These are phyloP conservation scores for Epicauta chinensis DNA, from an alignment of 1,140 invertebrate genomes.

Conservation along the genomic window DNA sequence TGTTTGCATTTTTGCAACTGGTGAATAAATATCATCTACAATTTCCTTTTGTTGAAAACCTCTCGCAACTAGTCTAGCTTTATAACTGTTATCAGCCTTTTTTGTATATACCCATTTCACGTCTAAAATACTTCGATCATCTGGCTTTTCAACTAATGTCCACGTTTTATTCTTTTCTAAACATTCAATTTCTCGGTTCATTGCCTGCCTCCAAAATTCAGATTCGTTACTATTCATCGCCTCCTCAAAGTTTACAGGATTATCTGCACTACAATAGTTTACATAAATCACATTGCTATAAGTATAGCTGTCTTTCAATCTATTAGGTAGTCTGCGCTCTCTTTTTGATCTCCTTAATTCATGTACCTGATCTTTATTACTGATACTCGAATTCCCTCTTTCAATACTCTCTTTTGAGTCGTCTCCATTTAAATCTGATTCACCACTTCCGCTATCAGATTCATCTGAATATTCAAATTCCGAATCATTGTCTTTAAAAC, in stretches of 20 bases:
- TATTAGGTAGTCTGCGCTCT: no score
- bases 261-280: background rate
- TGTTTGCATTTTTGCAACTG: constrained; percentile 34
- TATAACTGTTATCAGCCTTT: constrained; percentile 32
- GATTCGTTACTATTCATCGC: constrained; percentile 7
- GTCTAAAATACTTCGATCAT: constrained; percentile 15
- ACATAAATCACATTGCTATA: background rate
- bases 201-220: constrained; percentile 32
- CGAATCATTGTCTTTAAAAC: no score
- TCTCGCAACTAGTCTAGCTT: constrained; percentile 41
- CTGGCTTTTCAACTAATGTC: constrained; percentile 24
- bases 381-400: no score
- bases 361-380: no score
- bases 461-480: no score
- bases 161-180: constrained; percentile 34
- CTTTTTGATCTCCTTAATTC: no score
- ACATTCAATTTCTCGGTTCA: constrained; percentile 30
- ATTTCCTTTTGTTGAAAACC: constrained; percentile 34
- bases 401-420: no score
- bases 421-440: no score
- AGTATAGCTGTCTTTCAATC: no score
- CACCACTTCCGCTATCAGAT: no score
- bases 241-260: constrained; percentile 4
- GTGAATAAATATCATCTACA: constrained; percentile 39
- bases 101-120: constrained; percentile 38